Conservation (phyloP, 2,113 vertebrate species). For the Spermophilus dauricus region DNA sequence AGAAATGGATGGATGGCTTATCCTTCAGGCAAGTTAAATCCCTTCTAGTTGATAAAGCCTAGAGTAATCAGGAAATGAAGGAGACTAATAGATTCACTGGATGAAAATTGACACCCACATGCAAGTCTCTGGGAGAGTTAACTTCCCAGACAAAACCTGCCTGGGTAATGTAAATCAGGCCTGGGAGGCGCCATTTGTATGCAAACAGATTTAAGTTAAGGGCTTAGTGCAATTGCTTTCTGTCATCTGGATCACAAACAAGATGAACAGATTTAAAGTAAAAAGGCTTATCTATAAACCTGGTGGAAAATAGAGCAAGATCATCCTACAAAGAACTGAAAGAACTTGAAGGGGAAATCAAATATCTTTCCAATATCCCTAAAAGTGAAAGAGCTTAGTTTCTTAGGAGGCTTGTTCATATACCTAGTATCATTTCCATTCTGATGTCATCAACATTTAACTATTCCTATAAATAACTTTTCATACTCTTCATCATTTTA, state of each 20-base stretch:
- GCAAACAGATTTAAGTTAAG: constrained; percentile 77
- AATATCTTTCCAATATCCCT: background rate
- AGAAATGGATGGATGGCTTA: constrained; percentile 73
- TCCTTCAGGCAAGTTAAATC: constrained; percentile 72
- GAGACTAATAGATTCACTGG: constrained; percentile 76
- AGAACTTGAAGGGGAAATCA: constrained; percentile 39
- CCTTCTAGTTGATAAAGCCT: constrained; percentile 79
- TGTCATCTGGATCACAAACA: constrained; percentile 78
- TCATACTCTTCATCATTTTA: background rate
- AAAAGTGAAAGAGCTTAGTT: background rate
- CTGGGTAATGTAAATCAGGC: constrained; percentile 73
- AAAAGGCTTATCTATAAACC: constrained; percentile 78
- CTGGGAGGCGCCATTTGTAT: constrained; percentile 75
- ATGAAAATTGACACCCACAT: constrained; percentile 77
- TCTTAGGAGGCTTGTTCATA: background rate
- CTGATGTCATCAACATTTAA: background rate
- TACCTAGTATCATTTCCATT: background rate
- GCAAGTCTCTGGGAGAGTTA: constrained; percentile 71
- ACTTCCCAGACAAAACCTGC: constrained; percentile 70
- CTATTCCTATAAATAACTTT: background rate
- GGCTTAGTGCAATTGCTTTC: constrained; percentile 79
- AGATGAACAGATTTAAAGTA: constrained; percentile 81
- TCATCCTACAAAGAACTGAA: constrained; percentile 15
- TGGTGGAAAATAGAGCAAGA: constrained; percentile 64
- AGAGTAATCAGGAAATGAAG: constrained; percentile 79